phyloP scores from a whole-genome alignment of 2,797 vertebrate species.

The Furcifer pardalis region DNA sequence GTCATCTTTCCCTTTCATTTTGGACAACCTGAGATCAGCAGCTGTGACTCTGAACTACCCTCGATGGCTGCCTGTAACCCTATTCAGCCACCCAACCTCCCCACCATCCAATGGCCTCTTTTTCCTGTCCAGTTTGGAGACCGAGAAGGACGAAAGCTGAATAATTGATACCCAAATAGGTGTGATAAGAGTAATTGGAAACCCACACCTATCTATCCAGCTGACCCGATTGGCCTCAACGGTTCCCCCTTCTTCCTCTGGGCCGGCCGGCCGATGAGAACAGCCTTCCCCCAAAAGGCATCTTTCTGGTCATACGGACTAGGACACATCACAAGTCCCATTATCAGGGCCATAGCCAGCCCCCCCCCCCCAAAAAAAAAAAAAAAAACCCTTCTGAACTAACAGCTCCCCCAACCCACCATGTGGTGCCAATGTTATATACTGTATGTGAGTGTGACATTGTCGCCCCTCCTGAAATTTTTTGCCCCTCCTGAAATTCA shows the following conservation, averaged over 20 bases:
- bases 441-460: too few relatives aligned
- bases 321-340: too few relatives aligned
- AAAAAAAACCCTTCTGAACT: too few relatives aligned
- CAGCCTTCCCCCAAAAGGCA: neutral
- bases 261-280: neutral
- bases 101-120: conserved; percentile 50
- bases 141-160: conserved; percentile 65
- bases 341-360: too few relatives aligned
- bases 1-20: conserved; percentile 46
- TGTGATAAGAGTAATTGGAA: conserved; percentile 68
- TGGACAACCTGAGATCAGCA: conserved; percentile 50
- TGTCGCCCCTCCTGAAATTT: too few relatives aligned
- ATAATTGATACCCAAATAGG: conserved; percentile 76
- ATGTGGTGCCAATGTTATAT: too few relatives aligned
- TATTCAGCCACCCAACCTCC: conserved; percentile 57
- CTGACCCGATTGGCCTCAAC: too few relatives aligned
- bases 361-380: too few relatives aligned
- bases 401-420: too few relatives aligned
- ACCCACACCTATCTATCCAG: conserved; percentile 69
- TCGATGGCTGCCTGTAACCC: conserved; percentile 45
- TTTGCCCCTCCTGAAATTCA: too few relatives aligned
- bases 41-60: conserved; percentile 36
- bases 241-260: neutral
- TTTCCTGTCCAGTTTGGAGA: conserved; percentile 26
- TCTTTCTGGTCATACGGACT: neutral